Conservation (phyloP, 2,888 invertebrate species). For the Entomobrya proxima region DNA sequence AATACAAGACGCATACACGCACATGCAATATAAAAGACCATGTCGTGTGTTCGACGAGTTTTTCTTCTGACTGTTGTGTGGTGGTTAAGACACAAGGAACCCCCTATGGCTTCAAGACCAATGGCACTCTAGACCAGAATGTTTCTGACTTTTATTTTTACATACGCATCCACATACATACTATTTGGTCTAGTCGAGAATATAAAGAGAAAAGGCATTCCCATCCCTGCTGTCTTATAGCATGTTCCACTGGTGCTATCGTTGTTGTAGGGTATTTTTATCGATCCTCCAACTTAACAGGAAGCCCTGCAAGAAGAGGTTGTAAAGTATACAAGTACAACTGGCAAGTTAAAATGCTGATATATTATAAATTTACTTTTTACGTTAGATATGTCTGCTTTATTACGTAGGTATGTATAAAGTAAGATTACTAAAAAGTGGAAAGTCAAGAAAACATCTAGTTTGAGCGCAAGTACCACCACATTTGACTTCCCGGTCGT, state of each 20-base stretch:
- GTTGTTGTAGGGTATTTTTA: constrained; percentile 62
- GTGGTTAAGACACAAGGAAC: constrained; percentile 11
- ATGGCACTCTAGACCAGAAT: background rate
- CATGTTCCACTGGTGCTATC: background rate
- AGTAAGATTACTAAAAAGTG: too few species aligned
- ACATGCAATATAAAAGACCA: background rate
- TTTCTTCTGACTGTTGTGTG: background rate
- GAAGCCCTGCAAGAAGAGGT: constrained; percentile 36
- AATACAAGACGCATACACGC: constrained; percentile 1
- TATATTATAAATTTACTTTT: too few species aligned
- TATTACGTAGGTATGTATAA: too few species aligned
- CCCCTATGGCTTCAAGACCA: constrained; percentile 29
- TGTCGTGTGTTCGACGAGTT: background rate
- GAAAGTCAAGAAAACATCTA: background rate
- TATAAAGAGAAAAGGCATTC: constrained; percentile 8
- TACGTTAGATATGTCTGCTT: too few species aligned
- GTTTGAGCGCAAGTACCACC: constrained; percentile 22
- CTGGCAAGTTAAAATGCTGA: background rate
- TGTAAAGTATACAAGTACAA: background rate
- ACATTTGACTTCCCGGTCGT: too few species aligned
- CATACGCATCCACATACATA: background rate
- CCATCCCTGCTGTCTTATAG: constrained; percentile 15
- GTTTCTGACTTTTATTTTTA: constrained; percentile 2
- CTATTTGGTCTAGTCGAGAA: background rate
- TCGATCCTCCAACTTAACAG: constrained; percentile 57